Evolutionary conservation across 2,797 vertebrate species (phyloP), one percentile per base, ranked within the genome.

Genomic region (Mormyrops attenuatus): DNA sequence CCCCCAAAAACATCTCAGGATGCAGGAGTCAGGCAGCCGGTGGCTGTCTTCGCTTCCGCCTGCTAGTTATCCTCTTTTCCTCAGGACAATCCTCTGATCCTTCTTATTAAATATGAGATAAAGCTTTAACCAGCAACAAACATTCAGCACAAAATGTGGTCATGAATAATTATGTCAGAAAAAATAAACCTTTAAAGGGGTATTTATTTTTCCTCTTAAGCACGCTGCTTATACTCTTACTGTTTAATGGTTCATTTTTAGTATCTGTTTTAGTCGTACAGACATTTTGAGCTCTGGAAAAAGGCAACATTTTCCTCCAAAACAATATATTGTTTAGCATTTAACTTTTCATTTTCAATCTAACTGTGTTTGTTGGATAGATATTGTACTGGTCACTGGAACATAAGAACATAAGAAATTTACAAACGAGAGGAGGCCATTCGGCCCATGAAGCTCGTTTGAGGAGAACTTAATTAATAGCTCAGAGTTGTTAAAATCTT

Each of bases 151-250:
- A 17, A 80, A 88, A 88, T 26, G 15, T 13, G 44, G 9, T 53
- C 26, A 85, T 30, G 63, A 85, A 85, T 85, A 8, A 26, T 53
- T 41, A 85, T 49, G 15, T 49, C 15, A 85, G 55, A 85, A 63
- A 17, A 47, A 89, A n/a, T 57, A 49, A 30, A 88, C 63, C 73
- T 80, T 80, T 17, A 80, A 80, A 80, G 73, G 60, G 55, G 57
- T 88, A 66, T 88, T 88, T 88, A 85, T 73, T 50, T 84, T 66
- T 88, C 8, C 30, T 66, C 11, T 22, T 34, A 88, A 90, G 84
- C 53, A 52, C 7, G 44, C n/a, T n/a, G 15, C n/a, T 84, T 52
- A 17, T 20, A 66, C 30, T 90, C n/a, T 26, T 90, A 73, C 53
- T 41, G 57, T 49, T 85, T 41, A 26, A 26, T 73, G 49, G 53